Evolutionary conservation across 37 sponge, comb jelly and placozoan genomes (phyloP).

Genomic region (Petrosia ficiformis): DNA sequence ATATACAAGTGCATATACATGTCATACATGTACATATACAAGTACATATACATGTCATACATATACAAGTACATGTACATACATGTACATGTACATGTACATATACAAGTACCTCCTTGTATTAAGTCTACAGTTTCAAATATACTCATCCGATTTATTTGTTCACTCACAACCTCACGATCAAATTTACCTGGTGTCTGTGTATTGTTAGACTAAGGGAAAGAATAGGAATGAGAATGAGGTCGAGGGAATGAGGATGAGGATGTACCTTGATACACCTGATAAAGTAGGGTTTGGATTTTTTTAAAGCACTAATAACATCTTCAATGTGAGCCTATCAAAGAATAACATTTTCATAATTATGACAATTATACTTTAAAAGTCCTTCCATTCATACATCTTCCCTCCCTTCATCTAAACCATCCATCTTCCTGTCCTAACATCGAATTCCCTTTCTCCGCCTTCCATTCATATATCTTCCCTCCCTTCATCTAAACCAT

Average conservation of each 20-base stretch:
- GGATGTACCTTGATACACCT: constrained; percentile 23
- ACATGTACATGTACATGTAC: background rate
- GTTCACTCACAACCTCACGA: constrained; percentile 46
- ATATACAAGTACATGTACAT: constrained; percentile 13
- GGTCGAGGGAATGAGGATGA: background rate
- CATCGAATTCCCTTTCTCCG: too few species aligned
- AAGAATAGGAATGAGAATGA: background rate
- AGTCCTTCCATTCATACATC: too few species aligned
- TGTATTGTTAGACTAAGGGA: constrained; percentile 37
- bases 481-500: too few species aligned
- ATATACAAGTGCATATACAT: too few species aligned
- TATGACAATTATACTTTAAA: too few species aligned
- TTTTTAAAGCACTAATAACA: constrained; percentile 23
- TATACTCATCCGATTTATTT: constrained; percentile 58
- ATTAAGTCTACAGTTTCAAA: constrained; percentile 75
- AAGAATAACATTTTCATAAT: too few species aligned
- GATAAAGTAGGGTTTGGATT: constrained; percentile 37
- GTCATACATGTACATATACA: background rate
- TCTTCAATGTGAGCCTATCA: constrained; percentile 36
- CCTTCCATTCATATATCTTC: too few species aligned
- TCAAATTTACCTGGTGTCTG: constrained; percentile 70
- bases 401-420: too few species aligned
- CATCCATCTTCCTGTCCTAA: too few species aligned
- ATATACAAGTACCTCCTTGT: constrained; percentile 57
- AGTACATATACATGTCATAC: too few species aligned